Base-by-base conservation (phyloP, 1,140 invertebrate species). In the Musca domestica region DNA sequence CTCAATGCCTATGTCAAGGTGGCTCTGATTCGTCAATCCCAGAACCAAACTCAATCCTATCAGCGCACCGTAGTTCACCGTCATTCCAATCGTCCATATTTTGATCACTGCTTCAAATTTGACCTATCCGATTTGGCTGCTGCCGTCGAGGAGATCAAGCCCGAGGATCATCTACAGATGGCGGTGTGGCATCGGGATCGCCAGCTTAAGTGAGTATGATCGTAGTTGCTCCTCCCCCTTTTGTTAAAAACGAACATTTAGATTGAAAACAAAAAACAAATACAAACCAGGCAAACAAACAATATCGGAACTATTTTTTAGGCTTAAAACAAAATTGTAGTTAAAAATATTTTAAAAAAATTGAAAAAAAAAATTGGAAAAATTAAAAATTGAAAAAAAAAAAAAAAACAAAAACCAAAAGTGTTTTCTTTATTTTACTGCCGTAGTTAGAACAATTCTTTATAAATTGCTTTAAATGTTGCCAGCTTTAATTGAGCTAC, bases 121-220 rank as follows among this genome's bases (percentile, higher is more conserved):
- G 76, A 78, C 67, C 65, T 80, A 54, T 51, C 48, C 67, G 56
- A 69, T 56, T 20, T 27, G 20, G 12, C 54, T 34, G 19, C 56
- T 4, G 61, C 34, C 15, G 71, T 71, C 15, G 54, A 69, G 7
- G n/a, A 48, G 19, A 4, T 22, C 6, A 17, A n/a, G 0, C 25
- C 25, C 1, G 27, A 68, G 41, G 76, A 79, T 66, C 74, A 77
- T 48, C 71, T 85, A 22, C 80, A 83, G 70, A 70, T 85, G 67
- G 83, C 84, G 61, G 84, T 85, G 30, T 85, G 84, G 84, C 84
- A 85, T 76, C 76, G 84, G 70, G 83, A 85, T 74, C 76, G 84
- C 47, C 81, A 77, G 71, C 76, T 80, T 71, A 85, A 84, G 84
- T 85, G 81, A 82, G 80, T 81, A 80, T 72, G 76, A 67, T 65